A percentile compares a stretch with the other conserved stretches of the same genome.
phyloP scores from a whole-genome alignment of 2,797 vertebrate genomes.

The Toxotes lorentzi region DNA sequence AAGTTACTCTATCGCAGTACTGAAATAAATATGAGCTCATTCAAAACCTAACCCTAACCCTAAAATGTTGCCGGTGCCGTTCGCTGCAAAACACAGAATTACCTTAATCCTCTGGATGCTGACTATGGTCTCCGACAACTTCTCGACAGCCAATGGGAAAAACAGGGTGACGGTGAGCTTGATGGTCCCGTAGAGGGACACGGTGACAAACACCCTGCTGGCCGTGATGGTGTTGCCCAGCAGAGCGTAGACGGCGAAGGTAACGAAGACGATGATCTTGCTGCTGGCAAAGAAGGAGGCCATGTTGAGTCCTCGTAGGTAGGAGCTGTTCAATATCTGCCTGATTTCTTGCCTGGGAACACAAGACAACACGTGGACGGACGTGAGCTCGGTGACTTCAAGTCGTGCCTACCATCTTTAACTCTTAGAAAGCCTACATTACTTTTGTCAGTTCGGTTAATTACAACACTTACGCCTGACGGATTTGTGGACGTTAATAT shows the following conservation, averaged over 20 bases:
- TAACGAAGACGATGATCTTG: constrained; percentile 93
- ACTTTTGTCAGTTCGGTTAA: too few species aligned
- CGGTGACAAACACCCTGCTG: constrained; percentile 91
- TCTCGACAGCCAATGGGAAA: constrained; percentile 93
- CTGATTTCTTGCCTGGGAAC: constrained; percentile 90
- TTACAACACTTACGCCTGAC: too few species aligned
- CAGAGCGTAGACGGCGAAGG: constrained; percentile 89
- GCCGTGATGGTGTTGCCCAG: constrained; percentile 90
- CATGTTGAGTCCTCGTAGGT: constrained; percentile 94
- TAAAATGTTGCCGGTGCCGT: too few species aligned
- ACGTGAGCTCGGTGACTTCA: not conserved
- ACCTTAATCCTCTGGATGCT: constrained; percentile 94
- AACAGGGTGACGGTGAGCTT: constrained; percentile 92
- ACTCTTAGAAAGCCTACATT: too few species aligned
- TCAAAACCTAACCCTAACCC: too few species aligned
- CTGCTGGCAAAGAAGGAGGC: constrained; percentile 92
- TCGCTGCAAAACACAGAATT: not conserved
- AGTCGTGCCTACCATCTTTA: too few species aligned
- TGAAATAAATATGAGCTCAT: not conserved
- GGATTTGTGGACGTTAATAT: too few species aligned
- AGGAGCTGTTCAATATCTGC: constrained; percentile 92
- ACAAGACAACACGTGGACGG: not conserved
- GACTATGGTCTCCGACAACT: constrained; percentile 86
- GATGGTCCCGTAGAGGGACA: constrained; percentile 88
- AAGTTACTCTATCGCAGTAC: too few species aligned